These are phyloP conservation scores for Littorina saxatilis DNA, from an alignment of 1,140 invertebrate genomes.

Conservation along the genomic window DNA sequence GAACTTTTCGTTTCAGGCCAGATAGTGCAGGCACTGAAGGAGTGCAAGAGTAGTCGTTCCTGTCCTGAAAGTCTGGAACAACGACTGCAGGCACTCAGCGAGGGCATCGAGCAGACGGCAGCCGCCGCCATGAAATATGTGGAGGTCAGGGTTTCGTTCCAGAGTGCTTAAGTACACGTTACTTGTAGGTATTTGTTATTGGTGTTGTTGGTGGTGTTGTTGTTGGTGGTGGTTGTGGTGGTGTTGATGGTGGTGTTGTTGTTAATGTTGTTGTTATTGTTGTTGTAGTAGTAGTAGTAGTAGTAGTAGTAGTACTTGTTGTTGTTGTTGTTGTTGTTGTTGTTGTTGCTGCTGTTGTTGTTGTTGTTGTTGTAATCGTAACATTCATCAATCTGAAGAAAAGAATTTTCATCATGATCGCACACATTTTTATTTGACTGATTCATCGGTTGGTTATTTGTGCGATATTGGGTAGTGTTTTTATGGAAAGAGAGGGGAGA, in stretches of 20 bases:
- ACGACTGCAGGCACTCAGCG: slow-evolving; percentile 1
- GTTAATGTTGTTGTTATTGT: not conserved
- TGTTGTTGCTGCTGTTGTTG: no score
- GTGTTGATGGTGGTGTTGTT: not conserved
- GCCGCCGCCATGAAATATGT: not conserved
- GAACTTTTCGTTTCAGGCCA: slow-evolving; percentile 50
- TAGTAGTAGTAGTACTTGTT: no score
- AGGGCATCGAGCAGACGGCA: not conserved
- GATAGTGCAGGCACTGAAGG: slow-evolving; percentile 39
- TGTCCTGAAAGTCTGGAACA: slow-evolving; percentile 27
- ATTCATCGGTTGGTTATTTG: no score
- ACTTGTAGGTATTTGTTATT: not conserved
- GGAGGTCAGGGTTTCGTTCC: not conserved
- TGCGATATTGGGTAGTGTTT: no score
- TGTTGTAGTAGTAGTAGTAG: not conserved
- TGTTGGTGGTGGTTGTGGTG: not conserved
- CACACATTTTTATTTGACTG: no score
- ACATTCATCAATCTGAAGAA: no score
- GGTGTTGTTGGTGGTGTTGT: no score
- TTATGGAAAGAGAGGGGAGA: not conserved
- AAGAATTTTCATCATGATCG: no score
- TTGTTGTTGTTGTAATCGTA: no score
- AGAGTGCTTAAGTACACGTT: no score
- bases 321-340: no score
- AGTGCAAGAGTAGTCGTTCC: slow-evolving; percentile 29